Base-by-base conservation (phyloP, 1,140 invertebrate genomes). In the Diabrotica undecimpunctata region DNA sequence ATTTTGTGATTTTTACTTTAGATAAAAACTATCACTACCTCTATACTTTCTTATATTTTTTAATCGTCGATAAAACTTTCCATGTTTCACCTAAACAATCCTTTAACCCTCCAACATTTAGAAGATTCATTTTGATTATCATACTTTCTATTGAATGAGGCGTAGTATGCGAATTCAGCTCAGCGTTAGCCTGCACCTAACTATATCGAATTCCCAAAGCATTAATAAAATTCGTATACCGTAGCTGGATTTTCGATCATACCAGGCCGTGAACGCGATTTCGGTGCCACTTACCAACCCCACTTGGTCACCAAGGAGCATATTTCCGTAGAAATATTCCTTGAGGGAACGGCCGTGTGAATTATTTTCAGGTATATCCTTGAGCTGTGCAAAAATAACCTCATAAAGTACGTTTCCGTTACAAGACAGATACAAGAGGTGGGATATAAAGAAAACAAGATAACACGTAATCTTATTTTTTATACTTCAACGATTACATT, bases 311-410 rank as follows among this genome's bases (percentile, higher is more conserved):
- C 66, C 66, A 14, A 54, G 54, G 60, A 57, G 50, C 55, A 55
- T 54, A 67, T 67, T 63, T 67, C 61, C 62, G 62, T 58, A 67
- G 56, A 60, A 63, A 67, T 58, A 67, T 56, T 36, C 62, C 66
- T 55, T 60, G 0, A 9, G 66, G 62, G 62, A 64, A 12, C 50
- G 10, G 13, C 25, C 56, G 14, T 38, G 66, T 67, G 66, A 67
- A 67, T 67, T 67, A 67, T 67, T 67, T 58, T 54, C 61, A 63
- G 61, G 38, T 41, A n/a, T 46, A 54, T 51, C 50, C 66, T 67
- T 67, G 36, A 67, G 61, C 57, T 57, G 50, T 54, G 54, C 54
- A 36, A 54, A 64, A 60, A 64, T 59, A 57, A 57, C n/a, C 25
- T 38, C 55, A 12, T 57, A 57, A 57, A 57, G 37, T 57, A 57